These are phyloP conservation scores for Ciconia nigra DNA, from an alignment of 2,797 vertebrate species.

Conservation along the genomic window DNA sequence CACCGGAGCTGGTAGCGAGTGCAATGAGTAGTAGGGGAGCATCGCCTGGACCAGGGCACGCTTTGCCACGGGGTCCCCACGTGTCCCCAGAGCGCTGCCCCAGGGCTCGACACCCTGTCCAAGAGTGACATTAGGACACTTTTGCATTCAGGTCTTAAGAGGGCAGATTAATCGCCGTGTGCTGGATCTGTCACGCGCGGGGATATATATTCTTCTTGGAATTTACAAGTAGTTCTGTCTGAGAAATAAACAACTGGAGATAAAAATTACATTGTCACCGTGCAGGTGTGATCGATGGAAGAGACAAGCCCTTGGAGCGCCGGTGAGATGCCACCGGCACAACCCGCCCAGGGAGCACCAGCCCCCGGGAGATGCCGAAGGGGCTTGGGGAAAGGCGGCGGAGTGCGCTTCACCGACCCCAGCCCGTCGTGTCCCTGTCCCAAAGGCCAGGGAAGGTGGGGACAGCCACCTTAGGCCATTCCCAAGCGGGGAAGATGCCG, in stretches of 20 bases:
- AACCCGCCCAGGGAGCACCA: neutral
- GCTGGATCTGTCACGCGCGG: conserved; percentile 73
- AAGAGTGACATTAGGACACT: conserved; percentile 26
- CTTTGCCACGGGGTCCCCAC: neutral
- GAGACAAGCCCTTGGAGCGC: neutral
- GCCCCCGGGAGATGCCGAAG: neutral
- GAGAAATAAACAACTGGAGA: conserved; percentile 80
- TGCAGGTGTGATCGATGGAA: conserved; percentile 76
- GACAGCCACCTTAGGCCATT: neutral
- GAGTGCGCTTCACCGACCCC: accelerated
- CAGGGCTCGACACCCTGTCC: neutral
- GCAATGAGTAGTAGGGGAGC: neutral
- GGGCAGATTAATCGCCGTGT: conserved; percentile 75
- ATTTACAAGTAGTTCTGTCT: conserved; percentile 81
- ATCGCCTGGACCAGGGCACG: neutral
- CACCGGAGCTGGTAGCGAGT: neutral
- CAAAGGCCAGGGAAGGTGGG: neutral
- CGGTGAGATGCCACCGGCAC: neutral
- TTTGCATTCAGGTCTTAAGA: conserved; percentile 63
- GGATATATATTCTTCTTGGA: conserved; percentile 76
- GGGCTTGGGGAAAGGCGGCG: accelerated
- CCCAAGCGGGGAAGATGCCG: neutral
- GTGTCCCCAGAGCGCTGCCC: neutral
- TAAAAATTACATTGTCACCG: conserved; percentile 81
- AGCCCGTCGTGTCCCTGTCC: neutral